These are phyloP conservation scores for Tachina fera DNA, from an alignment of 2,888 invertebrate genomes.

Conservation along the genomic window DNA sequence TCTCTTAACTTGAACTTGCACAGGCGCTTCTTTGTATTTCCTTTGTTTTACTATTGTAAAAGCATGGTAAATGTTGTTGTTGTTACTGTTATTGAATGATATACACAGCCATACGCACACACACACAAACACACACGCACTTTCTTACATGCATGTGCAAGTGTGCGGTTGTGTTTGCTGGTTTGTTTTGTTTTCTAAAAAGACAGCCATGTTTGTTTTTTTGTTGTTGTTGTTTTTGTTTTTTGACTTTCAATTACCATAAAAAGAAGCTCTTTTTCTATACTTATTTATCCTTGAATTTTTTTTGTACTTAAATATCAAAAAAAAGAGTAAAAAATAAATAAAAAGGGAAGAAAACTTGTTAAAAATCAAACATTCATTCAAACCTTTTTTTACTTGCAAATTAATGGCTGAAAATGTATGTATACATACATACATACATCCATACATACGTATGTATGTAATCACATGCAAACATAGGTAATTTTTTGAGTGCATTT, in stretches of 20 bases:
- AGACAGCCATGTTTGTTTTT: slow-evolving; percentile 71
- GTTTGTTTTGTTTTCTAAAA: slow-evolving; percentile 55
- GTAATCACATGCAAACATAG: neutral
- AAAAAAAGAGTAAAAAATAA: slow-evolving; percentile 38
- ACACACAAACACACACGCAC: neutral
- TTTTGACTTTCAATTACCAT: slow-evolving; percentile 50
- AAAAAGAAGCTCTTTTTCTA: slow-evolving; percentile 57
- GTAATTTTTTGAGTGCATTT: slow-evolving; percentile 41
- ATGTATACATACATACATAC: neutral
- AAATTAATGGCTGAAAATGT: slow-evolving; percentile 42
- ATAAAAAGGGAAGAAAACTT: slow-evolving; percentile 64
- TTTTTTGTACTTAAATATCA: slow-evolving; percentile 38
- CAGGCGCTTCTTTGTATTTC: slow-evolving; percentile 65
- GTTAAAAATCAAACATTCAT: slow-evolving; percentile 51
- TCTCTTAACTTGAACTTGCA: slow-evolving; percentile 66
- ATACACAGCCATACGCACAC: neutral
- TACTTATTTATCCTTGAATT: slow-evolving; percentile 66
- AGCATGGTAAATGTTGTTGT: slow-evolving; percentile 1
- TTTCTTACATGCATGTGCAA: slow-evolving; percentile 1
- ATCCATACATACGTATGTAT: neutral
- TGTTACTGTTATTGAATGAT: neutral
- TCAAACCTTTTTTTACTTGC: slow-evolving; percentile 60
- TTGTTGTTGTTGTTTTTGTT: slow-evolving; percentile 47
- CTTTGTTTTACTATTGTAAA: slow-evolving; percentile 40
- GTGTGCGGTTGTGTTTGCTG: slow-evolving; percentile 29